These are phyloP conservation scores for Penelope pileata DNA, from an alignment of 2,113 vertebrate species.

Conservation along the genomic window DNA sequence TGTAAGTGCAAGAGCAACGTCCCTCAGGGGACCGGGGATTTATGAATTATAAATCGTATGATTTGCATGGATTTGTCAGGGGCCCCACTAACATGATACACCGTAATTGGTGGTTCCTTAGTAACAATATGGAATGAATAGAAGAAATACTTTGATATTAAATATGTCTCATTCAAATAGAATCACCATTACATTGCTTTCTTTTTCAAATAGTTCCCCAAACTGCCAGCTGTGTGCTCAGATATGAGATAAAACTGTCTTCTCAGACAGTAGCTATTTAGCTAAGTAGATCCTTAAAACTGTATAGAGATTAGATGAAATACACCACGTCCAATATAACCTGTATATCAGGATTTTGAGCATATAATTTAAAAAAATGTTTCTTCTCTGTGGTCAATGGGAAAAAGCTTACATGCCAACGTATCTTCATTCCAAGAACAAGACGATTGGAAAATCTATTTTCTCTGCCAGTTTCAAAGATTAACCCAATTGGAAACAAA, in stretches of 20 bases:
- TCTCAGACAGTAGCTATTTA: not conserved
- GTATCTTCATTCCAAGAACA: not conserved
- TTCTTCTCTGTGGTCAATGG: not conserved
- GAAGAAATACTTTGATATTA: not conserved
- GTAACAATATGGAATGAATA: constrained; percentile 38
- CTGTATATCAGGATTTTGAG: not conserved
- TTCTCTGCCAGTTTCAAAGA: not conserved
- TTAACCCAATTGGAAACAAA: not conserved
- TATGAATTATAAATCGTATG: constrained; percentile 57
- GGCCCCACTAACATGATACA: not conserved
- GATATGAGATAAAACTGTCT: not conserved
- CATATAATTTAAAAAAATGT: not conserved
- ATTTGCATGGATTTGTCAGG: constrained; percentile 55
- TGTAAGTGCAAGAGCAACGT: constrained; percentile 47
- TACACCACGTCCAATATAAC: not conserved
- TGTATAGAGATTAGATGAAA: not conserved
- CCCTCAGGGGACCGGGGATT: not conserved
- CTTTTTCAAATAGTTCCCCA: not conserved
- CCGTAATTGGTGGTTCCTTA: constrained; percentile 40
- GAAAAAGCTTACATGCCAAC: not conserved
- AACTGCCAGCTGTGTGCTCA: not conserved
- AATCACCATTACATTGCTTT: not conserved
- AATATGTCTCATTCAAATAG: not conserved
- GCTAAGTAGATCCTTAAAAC: not conserved
- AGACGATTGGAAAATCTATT: not conserved